Evolutionary conservation across 2,888 invertebrate species (phyloP).

Genomic region (Cetonia aurata): DNA sequence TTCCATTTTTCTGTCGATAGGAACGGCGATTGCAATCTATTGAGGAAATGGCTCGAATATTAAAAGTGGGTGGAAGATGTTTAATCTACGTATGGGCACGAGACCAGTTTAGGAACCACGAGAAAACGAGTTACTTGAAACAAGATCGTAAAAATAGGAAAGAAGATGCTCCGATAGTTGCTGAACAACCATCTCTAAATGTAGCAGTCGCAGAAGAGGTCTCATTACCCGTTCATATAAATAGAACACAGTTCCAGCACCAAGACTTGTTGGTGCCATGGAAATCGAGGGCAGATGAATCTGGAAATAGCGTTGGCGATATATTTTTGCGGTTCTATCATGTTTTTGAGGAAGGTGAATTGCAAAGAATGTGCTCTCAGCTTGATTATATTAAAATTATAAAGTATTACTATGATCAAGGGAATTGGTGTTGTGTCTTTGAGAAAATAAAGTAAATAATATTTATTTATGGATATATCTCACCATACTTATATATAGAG

Average conservation of each 20-base stretch:
- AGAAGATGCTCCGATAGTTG: constrained; percentile 58
- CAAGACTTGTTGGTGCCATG: constrained; percentile 96
- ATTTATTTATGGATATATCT: not conserved
- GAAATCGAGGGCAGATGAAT: constrained; percentile 77
- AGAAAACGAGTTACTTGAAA: constrained; percentile 79
- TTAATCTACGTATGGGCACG: constrained; percentile 98
- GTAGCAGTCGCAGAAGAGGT: constrained; percentile 55
- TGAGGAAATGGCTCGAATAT: constrained; percentile 79
- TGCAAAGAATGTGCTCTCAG: constrained; percentile 75
- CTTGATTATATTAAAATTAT: constrained; percentile 71
- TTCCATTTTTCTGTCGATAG: constrained; percentile 63
- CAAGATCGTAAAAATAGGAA: constrained; percentile 70
- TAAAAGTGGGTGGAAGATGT: constrained; percentile 80
- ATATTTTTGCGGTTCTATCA: constrained; percentile 91
- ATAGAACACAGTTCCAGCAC: constrained; percentile 90
- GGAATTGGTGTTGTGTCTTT: constrained; percentile 94
- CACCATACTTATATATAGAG: not conserved
- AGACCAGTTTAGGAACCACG: constrained; percentile 79
- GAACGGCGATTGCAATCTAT: constrained; percentile 82
- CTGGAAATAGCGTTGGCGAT: constrained; percentile 64
- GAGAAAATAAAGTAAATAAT: constrained; percentile 68
- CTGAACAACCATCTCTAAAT: constrained; percentile 55
- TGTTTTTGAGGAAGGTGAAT: constrained; percentile 88
- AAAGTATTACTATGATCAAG: constrained; percentile 91
- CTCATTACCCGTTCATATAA: constrained; percentile 85